These are phyloP conservation scores for Tamandua tetradactyla DNA, from an alignment of 2,797 vertebrate genomes.

Conservation along the genomic window DNA sequence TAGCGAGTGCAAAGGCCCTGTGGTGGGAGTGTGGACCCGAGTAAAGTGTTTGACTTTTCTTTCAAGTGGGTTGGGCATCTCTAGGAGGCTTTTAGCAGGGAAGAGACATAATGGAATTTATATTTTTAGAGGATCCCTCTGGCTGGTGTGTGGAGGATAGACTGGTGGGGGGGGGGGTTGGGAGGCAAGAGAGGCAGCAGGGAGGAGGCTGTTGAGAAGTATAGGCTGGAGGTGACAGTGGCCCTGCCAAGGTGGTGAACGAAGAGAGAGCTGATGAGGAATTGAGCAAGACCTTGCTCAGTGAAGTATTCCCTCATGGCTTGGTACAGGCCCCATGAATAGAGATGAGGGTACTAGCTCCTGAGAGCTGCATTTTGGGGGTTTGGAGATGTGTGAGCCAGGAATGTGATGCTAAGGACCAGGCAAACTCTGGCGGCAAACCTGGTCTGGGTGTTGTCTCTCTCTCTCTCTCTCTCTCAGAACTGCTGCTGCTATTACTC, in stretches of 20 bases:
- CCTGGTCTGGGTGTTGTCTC: conserved; percentile 46
- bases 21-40: not conserved
- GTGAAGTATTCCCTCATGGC: not conserved
- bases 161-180: not conserved
- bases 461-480: not conserved
- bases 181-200: not conserved
- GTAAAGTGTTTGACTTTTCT: not conserved
- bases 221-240: not conserved
- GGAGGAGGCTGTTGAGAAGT: not conserved
- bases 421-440: not conserved
- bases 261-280: not conserved
- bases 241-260: not conserved
- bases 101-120: not conserved
- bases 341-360: not conserved
- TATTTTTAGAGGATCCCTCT: not conserved
- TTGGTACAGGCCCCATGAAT: not conserved
- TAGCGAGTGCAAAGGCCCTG: not conserved
- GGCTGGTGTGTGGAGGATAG: not conserved
- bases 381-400: not conserved
- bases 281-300: not conserved
- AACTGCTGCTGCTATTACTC: conserved; percentile 76
- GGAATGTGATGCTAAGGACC: not conserved
- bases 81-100: not conserved
- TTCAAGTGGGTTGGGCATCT: not conserved
- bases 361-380: not conserved